These are phyloP conservation scores for Pristionchus maxplancki DNA, from an alignment of 2,888 invertebrate genomes.

Conservation along the genomic window DNA sequence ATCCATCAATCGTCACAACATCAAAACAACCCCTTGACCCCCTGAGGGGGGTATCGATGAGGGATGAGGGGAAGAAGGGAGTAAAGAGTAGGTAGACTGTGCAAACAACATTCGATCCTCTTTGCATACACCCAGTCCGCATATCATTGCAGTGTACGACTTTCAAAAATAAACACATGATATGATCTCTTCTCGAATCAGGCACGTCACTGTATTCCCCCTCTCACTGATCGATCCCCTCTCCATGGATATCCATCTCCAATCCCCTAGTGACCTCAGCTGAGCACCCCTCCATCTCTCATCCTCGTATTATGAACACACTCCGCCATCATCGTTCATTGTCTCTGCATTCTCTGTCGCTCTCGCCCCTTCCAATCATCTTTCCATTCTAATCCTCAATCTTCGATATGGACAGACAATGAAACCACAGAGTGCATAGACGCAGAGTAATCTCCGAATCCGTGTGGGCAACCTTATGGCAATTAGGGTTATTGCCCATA, in stretches of 20 bases:
- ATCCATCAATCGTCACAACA: not conserved
- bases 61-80: not conserved
- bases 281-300: not conserved
- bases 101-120: constrained; percentile 34
- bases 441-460: not conserved
- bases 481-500: constrained; percentile 28
- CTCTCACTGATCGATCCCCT: not conserved
- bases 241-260: constrained; percentile 10
- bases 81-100: constrained; percentile 27
- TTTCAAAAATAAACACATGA: not conserved
- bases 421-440: not conserved
- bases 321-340: constrained; percentile 18
- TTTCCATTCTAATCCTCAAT: not conserved
- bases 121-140: constrained; percentile 9
- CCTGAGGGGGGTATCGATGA: not conserved
- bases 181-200: not conserved
- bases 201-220: not conserved
- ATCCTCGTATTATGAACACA: constrained; percentile 30
- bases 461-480: not conserved
- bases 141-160: constrained; percentile 26
- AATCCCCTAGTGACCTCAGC: constrained; percentile 19
- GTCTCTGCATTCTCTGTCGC: not conserved
- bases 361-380: not conserved
- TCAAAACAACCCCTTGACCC: constrained; percentile 47
- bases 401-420: constrained; percentile 3